A percentile compares a stretch with the other conserved stretches of the same genome.
phyloP scores from a whole-genome alignment of 1,140 invertebrate species.

The Homarus americanus region DNA sequence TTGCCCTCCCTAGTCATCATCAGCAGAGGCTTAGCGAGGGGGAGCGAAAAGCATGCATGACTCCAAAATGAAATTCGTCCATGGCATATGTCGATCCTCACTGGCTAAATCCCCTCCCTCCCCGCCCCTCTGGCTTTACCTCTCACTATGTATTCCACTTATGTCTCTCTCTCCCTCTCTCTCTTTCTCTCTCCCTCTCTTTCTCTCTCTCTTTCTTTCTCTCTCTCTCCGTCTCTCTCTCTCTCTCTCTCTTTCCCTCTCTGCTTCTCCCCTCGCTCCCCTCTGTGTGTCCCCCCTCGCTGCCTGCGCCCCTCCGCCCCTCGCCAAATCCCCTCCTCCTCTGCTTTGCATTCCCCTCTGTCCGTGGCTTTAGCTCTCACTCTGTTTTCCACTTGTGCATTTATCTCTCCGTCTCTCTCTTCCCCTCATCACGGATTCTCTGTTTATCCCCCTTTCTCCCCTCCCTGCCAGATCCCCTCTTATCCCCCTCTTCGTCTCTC shows the following conservation, averaged over 20 bases:
- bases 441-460: constrained; percentile 70
- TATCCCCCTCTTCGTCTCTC: constrained; percentile 6
- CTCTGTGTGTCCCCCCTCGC: constrained; percentile 8
- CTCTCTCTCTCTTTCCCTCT: constrained; percentile 34
- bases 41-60: constrained; percentile 71
- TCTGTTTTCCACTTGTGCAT: constrained; percentile 71
- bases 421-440: constrained; percentile 71
- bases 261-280: constrained; percentile 12
- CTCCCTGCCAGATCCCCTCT: constrained; percentile 44
- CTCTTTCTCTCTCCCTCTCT: constrained; percentile 53
- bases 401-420: constrained; percentile 72
- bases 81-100: constrained; percentile 70
- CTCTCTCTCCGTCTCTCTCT: constrained; percentile 22
- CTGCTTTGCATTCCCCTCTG: constrained; percentile 69
- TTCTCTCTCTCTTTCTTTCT: constrained; percentile 40
- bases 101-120: constrained; percentile 55
- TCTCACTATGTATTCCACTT: constrained; percentile 62
- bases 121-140: constrained; percentile 48
- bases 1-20: constrained; percentile 69
- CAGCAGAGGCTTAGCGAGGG: constrained; percentile 69
- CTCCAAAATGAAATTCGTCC: constrained; percentile 72
- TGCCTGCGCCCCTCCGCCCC: constrained; percentile 38
- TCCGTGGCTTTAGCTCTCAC: constrained; percentile 67
- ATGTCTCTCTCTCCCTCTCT: constrained; percentile 60
- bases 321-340: constrained; percentile 70